Conservation (phyloP, 2,888 invertebrate species). For the Lordiphosa fenestrarum region DNA sequence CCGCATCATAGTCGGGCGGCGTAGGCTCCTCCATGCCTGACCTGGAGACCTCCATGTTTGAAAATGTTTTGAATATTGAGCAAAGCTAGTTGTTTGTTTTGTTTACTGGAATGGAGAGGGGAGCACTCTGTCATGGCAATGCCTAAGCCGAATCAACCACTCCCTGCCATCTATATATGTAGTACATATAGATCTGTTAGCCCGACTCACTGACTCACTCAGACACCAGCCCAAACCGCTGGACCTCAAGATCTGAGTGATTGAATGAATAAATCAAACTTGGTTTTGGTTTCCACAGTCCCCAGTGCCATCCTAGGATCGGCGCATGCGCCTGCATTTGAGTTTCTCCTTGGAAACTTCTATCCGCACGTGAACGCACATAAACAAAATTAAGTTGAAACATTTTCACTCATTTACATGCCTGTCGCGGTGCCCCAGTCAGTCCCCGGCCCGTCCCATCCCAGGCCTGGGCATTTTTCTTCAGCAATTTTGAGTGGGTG, state of each 20-base stretch:
- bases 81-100: conserved; percentile 10
- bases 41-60: conserved; percentile 28
- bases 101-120: conserved; percentile 6
- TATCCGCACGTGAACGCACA: conserved; percentile 35
- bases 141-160: too few species aligned
- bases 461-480: conserved; percentile 49
- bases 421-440: conserved; percentile 9
- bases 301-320: background rate
- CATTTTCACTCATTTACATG: conserved; percentile 74
- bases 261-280: too few species aligned
- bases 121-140: conserved; percentile 34
- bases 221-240: too few species aligned
- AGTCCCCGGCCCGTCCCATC: conserved; percentile 4
- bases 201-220: too few species aligned
- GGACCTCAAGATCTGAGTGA: too few species aligned
- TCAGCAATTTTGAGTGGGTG: conserved; percentile 69
- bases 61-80: conserved; percentile 5
- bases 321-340: conserved; percentile 3
- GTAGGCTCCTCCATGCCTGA: background rate
- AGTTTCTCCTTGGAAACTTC: conserved; percentile 8
- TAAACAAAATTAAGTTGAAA: conserved; percentile 63
- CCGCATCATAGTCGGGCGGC: conserved; percentile 2
- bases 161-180: too few species aligned
- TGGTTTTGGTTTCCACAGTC: too few species aligned
- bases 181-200: too few species aligned